Evolutionary conservation across 1,140 invertebrate genomes (phyloP).

Genomic region (Drosophila oshimai): DNA sequence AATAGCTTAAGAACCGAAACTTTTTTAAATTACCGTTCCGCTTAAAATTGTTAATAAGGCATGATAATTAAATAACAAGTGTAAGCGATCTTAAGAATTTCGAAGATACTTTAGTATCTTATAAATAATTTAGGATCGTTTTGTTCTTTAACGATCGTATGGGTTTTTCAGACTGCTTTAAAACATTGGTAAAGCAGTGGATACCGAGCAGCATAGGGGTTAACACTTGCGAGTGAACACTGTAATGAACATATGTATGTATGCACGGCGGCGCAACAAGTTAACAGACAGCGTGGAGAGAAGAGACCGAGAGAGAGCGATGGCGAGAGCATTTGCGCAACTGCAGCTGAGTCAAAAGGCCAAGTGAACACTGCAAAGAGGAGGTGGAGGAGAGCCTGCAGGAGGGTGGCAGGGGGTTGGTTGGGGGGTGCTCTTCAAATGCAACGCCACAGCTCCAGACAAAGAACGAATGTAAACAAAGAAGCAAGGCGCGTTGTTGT

Average conservation of each 20-base stretch:
- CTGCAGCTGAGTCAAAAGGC: constrained; percentile 38
- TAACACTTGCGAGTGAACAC: neutral
- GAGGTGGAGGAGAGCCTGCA: neutral
- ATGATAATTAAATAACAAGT: too few species aligned
- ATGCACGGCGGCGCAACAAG: constrained; percentile 18
- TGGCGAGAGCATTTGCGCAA: constrained; percentile 41
- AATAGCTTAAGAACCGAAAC: too few species aligned
- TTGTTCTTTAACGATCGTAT: too few species aligned
- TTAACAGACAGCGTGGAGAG: constrained; percentile 12
- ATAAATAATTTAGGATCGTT: too few species aligned
- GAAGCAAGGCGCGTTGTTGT: constrained; percentile 6
- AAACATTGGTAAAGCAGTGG: too few species aligned
- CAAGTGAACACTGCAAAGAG: neutral
- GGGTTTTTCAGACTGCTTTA: too few species aligned
- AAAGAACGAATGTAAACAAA: constrained; percentile 56
- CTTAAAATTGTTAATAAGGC: too few species aligned
- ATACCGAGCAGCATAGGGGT: too few species aligned
- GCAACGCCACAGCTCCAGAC: constrained; percentile 44
- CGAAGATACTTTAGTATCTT: too few species aligned
- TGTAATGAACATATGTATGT: neutral
- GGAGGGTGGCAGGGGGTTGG: neutral
- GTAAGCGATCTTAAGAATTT: too few species aligned
- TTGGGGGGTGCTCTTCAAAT: neutral
- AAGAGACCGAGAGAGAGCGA: neutral
- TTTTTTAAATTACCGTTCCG: too few species aligned